Percentiles rank a stretch among this genome's conserved stretches.
phyloP scores from a whole-genome alignment of 2,888 invertebrate genomes.

The Heliconius erato region DNA sequence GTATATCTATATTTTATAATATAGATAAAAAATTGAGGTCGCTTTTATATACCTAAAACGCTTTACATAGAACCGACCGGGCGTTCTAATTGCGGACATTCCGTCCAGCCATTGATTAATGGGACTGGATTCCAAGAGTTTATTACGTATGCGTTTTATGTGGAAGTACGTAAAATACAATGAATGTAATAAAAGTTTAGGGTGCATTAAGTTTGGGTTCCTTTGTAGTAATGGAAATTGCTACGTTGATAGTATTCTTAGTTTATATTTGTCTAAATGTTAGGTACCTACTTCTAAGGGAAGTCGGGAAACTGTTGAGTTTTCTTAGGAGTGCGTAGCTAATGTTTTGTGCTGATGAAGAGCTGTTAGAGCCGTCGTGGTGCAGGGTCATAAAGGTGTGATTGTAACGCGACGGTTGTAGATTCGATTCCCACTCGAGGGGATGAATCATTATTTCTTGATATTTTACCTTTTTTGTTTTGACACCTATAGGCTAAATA shows the following conservation, averaged over 20 bases:
- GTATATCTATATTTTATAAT: no score
- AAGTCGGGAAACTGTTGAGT: not conserved
- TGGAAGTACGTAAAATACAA: constrained; percentile 25
- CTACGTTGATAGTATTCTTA: not conserved
- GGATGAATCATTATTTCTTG: not conserved
- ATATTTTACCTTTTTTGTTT: no score
- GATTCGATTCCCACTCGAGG: not conserved
- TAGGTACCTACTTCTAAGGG: not conserved
- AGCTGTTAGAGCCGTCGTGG: not conserved
- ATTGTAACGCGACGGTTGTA: not conserved
- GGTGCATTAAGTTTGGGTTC: constrained; percentile 10
- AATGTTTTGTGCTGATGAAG: no score
- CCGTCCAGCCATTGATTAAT: constrained; percentile 45
- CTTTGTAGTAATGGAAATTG: not conserved
- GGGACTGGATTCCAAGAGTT: constrained; percentile 35
- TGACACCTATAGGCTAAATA: no score
- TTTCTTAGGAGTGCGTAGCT: no score
- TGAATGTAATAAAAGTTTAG: constrained; percentile 19
- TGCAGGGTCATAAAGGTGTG: not conserved
- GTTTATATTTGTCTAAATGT: not conserved
- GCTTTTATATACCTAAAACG: constrained; percentile 18
- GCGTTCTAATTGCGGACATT: constrained; percentile 43
- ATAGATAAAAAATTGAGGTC: constrained; percentile 14
- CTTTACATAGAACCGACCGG: constrained; percentile 30
- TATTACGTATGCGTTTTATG: constrained; percentile 38